phyloP scores from a whole-genome alignment of 2,113 vertebrate species.

The Noturus placidus region DNA sequence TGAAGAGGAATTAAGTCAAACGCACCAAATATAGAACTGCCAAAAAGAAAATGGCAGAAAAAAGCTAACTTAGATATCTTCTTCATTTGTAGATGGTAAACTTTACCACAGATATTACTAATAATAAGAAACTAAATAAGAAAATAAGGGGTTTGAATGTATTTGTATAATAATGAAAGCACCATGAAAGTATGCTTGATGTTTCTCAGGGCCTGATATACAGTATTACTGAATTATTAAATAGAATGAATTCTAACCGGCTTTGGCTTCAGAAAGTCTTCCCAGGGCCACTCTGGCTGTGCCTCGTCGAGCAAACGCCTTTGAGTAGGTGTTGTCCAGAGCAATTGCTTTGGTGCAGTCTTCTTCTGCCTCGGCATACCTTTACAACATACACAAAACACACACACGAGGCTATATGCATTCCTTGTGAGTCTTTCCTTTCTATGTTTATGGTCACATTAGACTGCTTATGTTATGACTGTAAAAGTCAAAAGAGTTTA shows the following conservation, averaged over 20 bases:
- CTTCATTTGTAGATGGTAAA: neutral
- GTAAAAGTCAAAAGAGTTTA: neutral
- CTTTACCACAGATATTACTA: neutral
- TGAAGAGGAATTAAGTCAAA: neutral
- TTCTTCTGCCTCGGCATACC: conserved; percentile 87
- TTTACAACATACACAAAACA: conserved; percentile 52
- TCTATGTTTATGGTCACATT: neutral
- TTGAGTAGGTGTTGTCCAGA: conserved; percentile 86
- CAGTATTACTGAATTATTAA: neutral
- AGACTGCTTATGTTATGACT: neutral
- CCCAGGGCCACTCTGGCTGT: conserved; percentile 84
- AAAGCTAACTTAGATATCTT: neutral
- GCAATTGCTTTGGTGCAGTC: conserved; percentile 86
- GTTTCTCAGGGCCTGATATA: neutral
- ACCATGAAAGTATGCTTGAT: neutral
- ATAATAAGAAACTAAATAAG: no score
- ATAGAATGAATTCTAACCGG: conserved; percentile 72
- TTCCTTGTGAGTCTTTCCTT: neutral
- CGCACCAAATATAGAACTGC: neutral
- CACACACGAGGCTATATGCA: neutral
- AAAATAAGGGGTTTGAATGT: neutral
- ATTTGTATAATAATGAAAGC: neutral
- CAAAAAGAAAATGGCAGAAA: neutral
- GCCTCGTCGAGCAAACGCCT: conserved; percentile 91
- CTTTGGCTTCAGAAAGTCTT: conserved; percentile 80